Evolutionary conservation across 2,888 invertebrate genomes (phyloP), one percentile per base, ranked within the genome.

Genomic region (Adelphocoris suturalis): DNA sequence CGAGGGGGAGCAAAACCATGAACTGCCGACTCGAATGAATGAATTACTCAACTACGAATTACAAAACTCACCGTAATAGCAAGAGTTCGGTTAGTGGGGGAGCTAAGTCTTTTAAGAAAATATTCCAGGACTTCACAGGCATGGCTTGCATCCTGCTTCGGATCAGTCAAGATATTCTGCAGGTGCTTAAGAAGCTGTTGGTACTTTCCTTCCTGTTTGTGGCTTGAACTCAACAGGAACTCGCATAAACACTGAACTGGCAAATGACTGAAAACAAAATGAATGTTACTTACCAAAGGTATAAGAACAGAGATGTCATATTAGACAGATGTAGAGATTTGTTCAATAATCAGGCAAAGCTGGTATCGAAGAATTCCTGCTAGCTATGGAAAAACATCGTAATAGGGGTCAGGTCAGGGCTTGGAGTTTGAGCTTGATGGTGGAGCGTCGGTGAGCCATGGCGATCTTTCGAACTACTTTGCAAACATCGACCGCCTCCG

Each of bases 171-270:
- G 92, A 95, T 93, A 1, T 94, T 94, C 92, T 96, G 95, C 80
- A 96, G 93, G 92, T 96, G 95, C 0, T 94, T 94, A 89, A 96
- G 92, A 37, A 98, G 94, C 93, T 98, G 97, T 11, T 97, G 96
- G 91, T 97, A 96, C 89, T 97, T 96, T n/a, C 95, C 94, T 92
- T 96, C 96, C 94, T 0, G 95, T 94, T 91, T 96, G 95, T 95
- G 93, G 89, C 95, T 95, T 16, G 94, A 93, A 91, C 96, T 95
- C 0, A 98, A 95, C 84, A 99, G 95, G 94, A 99, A 99, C 94
- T 99, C 99, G 94, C 99, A 99, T 84, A 99, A 95, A 93, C 99
- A 99, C 93, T 99, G 99, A n/a, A 99, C 98, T 0, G 99, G 99
- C 27, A 99, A 94, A 92, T 98, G 97, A 92, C 97, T 97, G 91